phyloP scores from a whole-genome alignment of 2,113 vertebrate species.

The Progne subis region DNA sequence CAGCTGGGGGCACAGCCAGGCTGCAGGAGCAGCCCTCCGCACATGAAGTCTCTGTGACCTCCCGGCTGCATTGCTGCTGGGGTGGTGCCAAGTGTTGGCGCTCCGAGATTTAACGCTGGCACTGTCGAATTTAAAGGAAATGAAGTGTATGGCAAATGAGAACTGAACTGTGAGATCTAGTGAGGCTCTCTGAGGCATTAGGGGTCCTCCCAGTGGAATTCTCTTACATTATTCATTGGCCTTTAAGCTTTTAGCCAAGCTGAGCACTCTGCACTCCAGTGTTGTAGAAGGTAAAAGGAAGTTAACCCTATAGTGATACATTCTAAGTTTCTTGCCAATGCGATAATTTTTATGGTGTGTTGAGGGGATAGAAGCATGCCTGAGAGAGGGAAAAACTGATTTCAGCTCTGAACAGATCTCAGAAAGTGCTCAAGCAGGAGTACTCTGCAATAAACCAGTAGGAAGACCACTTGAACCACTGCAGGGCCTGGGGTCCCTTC shows the following conservation, averaged over 20 bases:
- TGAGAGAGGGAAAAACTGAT: not conserved
- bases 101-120: not conserved
- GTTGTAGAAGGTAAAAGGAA: not conserved
- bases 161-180: not conserved
- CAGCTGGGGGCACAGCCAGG: not conserved
- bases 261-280: not conserved
- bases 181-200: constrained; percentile 36
- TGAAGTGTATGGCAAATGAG: not conserved
- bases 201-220: not conserved
- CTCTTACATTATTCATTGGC: constrained; percentile 62
- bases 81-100: not conserved
- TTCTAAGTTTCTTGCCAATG: not conserved
- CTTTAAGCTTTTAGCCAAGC: constrained; percentile 35
- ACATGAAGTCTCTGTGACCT: not conserved
- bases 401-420: not conserved
- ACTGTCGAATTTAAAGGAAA: constrained; percentile 16
- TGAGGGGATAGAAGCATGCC: not conserved
- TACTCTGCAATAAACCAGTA: not conserved
- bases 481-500: not conserved
- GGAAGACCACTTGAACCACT: not conserved
- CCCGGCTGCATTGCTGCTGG: not conserved
- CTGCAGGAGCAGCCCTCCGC: accelerated
- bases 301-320: not conserved
- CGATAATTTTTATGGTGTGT: not conserved
- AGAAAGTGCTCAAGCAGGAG: not conserved